A percentile compares a stretch with the other conserved stretches of the same genome.
phyloP scores from a whole-genome alignment of 30 jellyfish, hydroid and myxozoan genomes.

The Pelagia noctiluca region DNA sequence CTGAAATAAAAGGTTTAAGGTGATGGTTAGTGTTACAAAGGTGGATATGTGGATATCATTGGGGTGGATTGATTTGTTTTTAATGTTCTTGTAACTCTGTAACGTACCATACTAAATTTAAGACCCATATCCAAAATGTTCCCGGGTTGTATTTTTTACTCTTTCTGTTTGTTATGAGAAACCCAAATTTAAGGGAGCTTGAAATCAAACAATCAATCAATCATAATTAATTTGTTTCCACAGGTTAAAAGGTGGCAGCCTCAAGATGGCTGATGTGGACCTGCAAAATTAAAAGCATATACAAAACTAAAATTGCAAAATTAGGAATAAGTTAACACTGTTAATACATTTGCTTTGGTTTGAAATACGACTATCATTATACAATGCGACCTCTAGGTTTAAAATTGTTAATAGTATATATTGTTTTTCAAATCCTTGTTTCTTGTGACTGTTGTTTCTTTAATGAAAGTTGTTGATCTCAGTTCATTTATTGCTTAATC shows the following conservation, averaged over 20 bases:
- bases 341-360: constrained; percentile 19
- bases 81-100: too few species aligned
- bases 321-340: constrained; percentile 46
- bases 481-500: constrained; percentile 24
- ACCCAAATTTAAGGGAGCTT: too few species aligned
- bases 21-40: too few species aligned
- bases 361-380: constrained; percentile 32
- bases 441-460: constrained; percentile 26
- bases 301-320: constrained; percentile 13
- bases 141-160: too few species aligned
- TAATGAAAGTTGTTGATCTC: constrained; percentile 27
- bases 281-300: constrained; percentile 19
- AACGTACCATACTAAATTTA: too few species aligned
- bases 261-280: constrained; percentile 47
- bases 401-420: constrained; percentile 18
- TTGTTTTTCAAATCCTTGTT: constrained; percentile 16
- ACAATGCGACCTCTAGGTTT: neutral
- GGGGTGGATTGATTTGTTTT: too few species aligned
- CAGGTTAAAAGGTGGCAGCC: constrained; percentile 46
- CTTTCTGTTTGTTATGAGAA: too few species aligned
- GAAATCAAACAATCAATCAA: too few species aligned
- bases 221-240: constrained; percentile 23
- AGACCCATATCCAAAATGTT: too few species aligned
- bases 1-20: too few species aligned
- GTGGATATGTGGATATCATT: too few species aligned